A percentile compares a stretch with the other conserved stretches of the same genome.
Conservation (phyloP, 2,113 vertebrate species). For the Lasiurus cinereus region DNA sequence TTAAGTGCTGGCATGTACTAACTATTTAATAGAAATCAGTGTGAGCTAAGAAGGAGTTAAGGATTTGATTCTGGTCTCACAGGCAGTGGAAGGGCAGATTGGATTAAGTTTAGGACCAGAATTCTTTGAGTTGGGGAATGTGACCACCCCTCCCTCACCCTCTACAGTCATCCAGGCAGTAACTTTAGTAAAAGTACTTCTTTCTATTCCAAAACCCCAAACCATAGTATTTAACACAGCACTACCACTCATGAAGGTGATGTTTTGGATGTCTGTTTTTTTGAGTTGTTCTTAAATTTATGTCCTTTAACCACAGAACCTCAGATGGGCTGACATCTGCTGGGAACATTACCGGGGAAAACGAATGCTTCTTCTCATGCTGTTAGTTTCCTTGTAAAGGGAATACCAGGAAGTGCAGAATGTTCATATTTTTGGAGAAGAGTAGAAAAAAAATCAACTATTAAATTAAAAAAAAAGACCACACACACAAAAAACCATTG, state of each 20-base stretch:
- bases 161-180: neutral
- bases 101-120: neutral
- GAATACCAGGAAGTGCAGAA: conserved; percentile 26
- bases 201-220: conserved; percentile 37
- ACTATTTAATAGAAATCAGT: neutral
- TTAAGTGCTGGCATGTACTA: neutral
- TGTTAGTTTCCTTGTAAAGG: neutral
- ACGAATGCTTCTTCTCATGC: conserved; percentile 25
- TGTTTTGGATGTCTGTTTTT: conserved; percentile 34
- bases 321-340: neutral
- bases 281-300: conserved; percentile 29
- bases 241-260: neutral
- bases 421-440: conserved; percentile 47
- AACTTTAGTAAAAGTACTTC: neutral
- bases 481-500: conserved; percentile 52
- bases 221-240: neutral
- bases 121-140: neutral
- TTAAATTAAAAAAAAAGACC: conserved; percentile 1
- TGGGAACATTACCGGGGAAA: neutral
- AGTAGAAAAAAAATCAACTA: conserved; percentile 43
- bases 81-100: neutral
- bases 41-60: neutral
- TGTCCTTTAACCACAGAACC: neutral
- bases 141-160: neutral
- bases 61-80: neutral